Percentiles rank a stretch among this genome's conserved stretches.
phyloP scores from a whole-genome alignment of 2,797 vertebrate species.

The Falco columbarius region DNA sequence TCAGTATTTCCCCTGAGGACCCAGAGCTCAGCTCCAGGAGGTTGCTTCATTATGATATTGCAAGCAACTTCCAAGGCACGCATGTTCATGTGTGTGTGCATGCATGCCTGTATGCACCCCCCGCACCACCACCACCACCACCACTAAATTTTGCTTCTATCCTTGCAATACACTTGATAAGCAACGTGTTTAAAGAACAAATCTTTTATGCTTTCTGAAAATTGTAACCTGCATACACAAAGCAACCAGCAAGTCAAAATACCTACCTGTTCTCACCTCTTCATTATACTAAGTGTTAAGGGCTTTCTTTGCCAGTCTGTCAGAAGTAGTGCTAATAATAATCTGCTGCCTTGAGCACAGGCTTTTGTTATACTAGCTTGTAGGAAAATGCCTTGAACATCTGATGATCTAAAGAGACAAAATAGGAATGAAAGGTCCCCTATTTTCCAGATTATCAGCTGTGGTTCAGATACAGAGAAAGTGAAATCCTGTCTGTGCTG shows the following conservation, averaged over 20 bases:
- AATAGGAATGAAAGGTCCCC: not conserved
- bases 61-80: not conserved
- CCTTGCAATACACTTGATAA: not conserved
- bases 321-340: not conserved
- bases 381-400: not conserved
- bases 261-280: not conserved
- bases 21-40: not conserved
- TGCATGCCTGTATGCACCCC: not conserved
- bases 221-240: not conserved
- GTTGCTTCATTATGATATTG: not conserved
- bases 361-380: not conserved
- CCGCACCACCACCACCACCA: not conserved
- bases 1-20: constrained; percentile 17
- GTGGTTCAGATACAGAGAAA: not conserved
- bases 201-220: not conserved
- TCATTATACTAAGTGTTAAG: not conserved
- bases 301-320: not conserved
- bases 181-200: not conserved
- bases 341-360: not conserved
- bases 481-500: not conserved
- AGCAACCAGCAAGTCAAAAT: not conserved
- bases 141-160: not conserved
- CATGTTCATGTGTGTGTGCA: accelerated
- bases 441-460: not conserved
- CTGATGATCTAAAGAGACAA: not conserved